phyloP scores from a whole-genome alignment of 2,113 vertebrate genomes.

The Scomber scombrus region DNA sequence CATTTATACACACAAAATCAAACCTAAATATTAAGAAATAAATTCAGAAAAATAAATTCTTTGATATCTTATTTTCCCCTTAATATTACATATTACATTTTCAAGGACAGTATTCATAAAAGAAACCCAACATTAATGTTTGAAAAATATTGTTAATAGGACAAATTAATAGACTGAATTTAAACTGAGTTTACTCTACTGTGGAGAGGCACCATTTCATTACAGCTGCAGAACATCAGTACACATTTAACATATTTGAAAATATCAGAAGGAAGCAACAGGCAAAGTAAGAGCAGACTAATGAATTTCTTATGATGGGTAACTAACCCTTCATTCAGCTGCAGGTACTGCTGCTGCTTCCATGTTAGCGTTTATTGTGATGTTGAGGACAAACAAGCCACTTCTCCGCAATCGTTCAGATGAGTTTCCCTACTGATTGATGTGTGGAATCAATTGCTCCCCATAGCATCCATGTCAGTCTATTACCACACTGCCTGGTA shows the following conservation, averaged over 20 bases:
- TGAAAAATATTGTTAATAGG: slow-evolving; percentile 7
- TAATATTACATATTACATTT: background rate
- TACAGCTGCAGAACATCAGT: slow-evolving; percentile 21
- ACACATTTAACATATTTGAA: slow-evolving; percentile 44
- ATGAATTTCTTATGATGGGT: slow-evolving; percentile 69
- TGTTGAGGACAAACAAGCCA: slow-evolving; percentile 81
- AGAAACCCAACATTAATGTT: background rate
- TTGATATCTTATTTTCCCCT: slow-evolving; percentile 17
- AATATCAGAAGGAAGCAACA: slow-evolving; percentile 26
- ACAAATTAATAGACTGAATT: slow-evolving; percentile 12
- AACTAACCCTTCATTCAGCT: slow-evolving; percentile 67
- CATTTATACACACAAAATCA: slow-evolving; percentile 12
- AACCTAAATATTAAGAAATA: background rate
- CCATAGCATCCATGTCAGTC: slow-evolving; percentile 87
- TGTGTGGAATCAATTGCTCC: slow-evolving; percentile 87
- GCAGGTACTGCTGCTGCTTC: slow-evolving; percentile 61
- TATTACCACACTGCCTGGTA: slow-evolving; percentile 83
- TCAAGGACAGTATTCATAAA: background rate
- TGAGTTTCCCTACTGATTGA: slow-evolving; percentile 83
- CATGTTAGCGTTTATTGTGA: slow-evolving; percentile 76
- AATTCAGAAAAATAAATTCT: background rate
- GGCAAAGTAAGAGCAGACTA: slow-evolving; percentile 38
- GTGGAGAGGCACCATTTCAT: slow-evolving; percentile 20
- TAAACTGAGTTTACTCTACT: background rate
- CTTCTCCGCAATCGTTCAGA: slow-evolving; percentile 83